Evolutionary conservation across 2,888 invertebrate species (phyloP).

Genomic region (Cyclophora punctaria): DNA sequence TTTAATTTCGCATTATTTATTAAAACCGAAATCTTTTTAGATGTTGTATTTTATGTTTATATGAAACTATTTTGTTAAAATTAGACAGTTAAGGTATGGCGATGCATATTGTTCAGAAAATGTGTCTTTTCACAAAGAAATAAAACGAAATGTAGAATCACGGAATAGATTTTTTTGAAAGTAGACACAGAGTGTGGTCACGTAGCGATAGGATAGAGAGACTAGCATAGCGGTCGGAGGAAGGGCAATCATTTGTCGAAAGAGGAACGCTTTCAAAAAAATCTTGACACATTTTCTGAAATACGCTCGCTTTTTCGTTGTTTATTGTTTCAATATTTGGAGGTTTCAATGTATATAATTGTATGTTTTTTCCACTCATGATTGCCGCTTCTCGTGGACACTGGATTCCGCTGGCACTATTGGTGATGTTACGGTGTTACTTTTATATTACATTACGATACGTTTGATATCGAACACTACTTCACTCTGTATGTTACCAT

Average conservation of each 20-base stretch:
- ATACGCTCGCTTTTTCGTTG: constrained; percentile 54
- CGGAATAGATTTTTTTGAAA: constrained; percentile 77
- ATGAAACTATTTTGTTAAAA: constrained; percentile 25
- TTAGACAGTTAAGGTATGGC: constrained; percentile 35
- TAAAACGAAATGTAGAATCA: constrained; percentile 67
- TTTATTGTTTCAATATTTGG: constrained; percentile 29
- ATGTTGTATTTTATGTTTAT: constrained; percentile 48
- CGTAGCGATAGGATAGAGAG: constrained; percentile 59
- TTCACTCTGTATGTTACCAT: constrained; percentile 38
- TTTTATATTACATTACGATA: constrained; percentile 27
- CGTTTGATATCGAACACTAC: constrained; percentile 41
- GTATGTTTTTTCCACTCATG: constrained; percentile 74
- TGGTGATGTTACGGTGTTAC: constrained; percentile 43
- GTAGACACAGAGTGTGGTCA: constrained; percentile 70
- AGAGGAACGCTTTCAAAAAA: constrained; percentile 70
- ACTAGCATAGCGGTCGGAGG: constrained; percentile 37
- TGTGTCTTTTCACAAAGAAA: constrained; percentile 81
- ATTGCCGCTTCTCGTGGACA: constrained; percentile 74
- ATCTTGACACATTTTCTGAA: constrained; percentile 84
- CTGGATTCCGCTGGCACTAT: constrained; percentile 69
- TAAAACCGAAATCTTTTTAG: constrained; percentile 39
- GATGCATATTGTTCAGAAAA: constrained; percentile 81
- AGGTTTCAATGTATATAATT: constrained; percentile 52
- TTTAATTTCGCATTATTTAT: constrained; percentile 39
- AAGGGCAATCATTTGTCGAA: constrained; percentile 73